Base-by-base conservation (phyloP, 2,888 invertebrate species). In the Ectemnius lituratus region DNA sequence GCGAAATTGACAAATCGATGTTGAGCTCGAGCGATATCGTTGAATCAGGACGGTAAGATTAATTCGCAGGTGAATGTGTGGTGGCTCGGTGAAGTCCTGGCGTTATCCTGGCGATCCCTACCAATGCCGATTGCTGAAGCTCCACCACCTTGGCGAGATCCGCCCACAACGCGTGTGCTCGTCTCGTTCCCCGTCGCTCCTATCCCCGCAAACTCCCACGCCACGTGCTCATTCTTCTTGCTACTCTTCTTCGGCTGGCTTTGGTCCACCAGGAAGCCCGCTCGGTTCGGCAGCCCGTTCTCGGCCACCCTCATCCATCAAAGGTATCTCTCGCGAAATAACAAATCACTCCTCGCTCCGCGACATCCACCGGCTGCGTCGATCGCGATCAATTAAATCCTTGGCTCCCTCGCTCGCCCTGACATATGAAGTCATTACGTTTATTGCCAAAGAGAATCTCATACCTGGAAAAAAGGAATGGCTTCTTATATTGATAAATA, bases 81-180 rank as follows among this genome's bases (percentile, higher is more conserved):
- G 57, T 69, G 65, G 62, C 67, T 81, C 77, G 64, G 71, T 70
- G 37, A 37, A 79, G 70, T 80, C 83, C 83, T 83, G 82, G 78
- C 83, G 85, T 83, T 82, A 79, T 82, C 79, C 72, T 80, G 79
- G 78, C 80, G 81, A 84, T 85, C 83, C 86, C 85, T 82, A 75
- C 85, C 88, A 86, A 86, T 86, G 77, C 89, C 90, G 88, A 89
- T 89, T 88, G 86, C 84, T 88, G 84, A 88, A 87, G 89, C 87
- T 89, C 90, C 90, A 89, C 90, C 86, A 88, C 87, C 86, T 88
- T 77, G 80, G 79, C 81, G 80, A 87, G 89, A 81, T 89, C 88
- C 90, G 90, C 90, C 90, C 90, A 90, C 90, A 87, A 86, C 85
- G 88, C 86, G 86, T 87, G 84, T 37, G 37, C 86, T 84, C 81